These are phyloP conservation scores for Aspiorhynchus laticeps DNA, from an alignment of 2,113 vertebrate species.

Conservation along the genomic window DNA sequence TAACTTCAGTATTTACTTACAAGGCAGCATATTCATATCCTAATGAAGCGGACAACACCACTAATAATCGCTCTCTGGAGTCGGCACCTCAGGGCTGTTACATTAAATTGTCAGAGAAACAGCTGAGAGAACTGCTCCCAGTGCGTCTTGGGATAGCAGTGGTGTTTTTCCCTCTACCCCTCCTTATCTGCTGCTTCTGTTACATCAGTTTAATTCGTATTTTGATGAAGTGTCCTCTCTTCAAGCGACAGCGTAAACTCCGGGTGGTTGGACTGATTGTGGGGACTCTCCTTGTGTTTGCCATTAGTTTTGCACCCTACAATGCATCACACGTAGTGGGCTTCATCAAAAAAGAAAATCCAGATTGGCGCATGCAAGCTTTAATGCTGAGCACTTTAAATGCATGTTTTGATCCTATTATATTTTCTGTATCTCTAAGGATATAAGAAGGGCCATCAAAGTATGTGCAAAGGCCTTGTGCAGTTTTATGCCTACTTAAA, in stretches of 20 bases:
- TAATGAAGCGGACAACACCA: background rate
- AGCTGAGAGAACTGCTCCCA: conserved; percentile 38
- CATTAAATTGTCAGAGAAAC: conserved; percentile 12
- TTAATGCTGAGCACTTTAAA: conserved; percentile 64
- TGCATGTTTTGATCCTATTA: conserved; percentile 68
- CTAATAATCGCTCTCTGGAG: background rate
- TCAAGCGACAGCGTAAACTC: conserved; percentile 23
- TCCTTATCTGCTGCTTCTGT: conserved; percentile 55
- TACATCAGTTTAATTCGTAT: conserved; percentile 49
- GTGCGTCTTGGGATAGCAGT: conserved; percentile 36
- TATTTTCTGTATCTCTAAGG: conserved; percentile 71
- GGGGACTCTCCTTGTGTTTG: conserved; percentile 46
- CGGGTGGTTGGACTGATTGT: conserved; percentile 43
- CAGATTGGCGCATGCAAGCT: background rate
- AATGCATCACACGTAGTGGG: conserved; percentile 66
- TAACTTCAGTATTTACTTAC: conserved; percentile 63
- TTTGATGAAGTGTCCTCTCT: conserved; percentile 15
- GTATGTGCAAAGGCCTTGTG: background rate
- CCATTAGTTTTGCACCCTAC: conserved; percentile 62
- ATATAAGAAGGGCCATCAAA: conserved; percentile 55
- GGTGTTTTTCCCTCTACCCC: conserved; percentile 43
- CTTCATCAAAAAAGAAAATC: conserved; percentile 43
- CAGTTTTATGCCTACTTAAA: background rate
- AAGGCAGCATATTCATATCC: background rate
- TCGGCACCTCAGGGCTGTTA: conserved; percentile 12